Base-by-base conservation (phyloP, 1,140 invertebrate genomes). In the Sinella curviseta region DNA sequence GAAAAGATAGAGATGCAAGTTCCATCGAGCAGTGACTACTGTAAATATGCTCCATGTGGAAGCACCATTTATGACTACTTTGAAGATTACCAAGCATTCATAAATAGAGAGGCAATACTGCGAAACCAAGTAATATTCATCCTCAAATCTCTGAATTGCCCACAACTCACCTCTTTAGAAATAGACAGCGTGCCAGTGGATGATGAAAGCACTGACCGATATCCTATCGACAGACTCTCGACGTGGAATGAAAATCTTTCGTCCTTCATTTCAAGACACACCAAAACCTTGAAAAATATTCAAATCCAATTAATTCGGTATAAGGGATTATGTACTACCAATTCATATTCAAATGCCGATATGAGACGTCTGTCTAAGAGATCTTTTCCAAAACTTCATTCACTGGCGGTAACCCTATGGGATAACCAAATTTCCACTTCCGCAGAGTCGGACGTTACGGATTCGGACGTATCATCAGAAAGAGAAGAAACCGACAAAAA, bases 171-270 rank as follows among this genome's bases (percentile, higher is more conserved):
- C 3, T 14, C 14, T 3, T 60, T 60, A 8, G 4, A 8, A 60
- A 17, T 60, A 4, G 57, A 60, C 8, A 17, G 57, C 24, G 4
- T 26, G 4, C 8, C 57, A 3, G 8, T 26, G 24, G 14, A 26
- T 60, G 57, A 60, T 4, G 12, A 16, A n/a, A n/a, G 8, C 14
- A 8, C 14, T 12, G 14, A 16, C 14, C 4, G 4, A 8, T 60
- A 4, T 26, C 24, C 14, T n/a, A 4, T n/a, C 3, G 57, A 60
- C 24, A 8, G 76, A n/a, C 33, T 57, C 4, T 24, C 48, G 0
- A 57, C 57, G 30, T 77, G 76, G 76, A 57, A 77, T 34, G 16
- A n/a, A 20, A 54, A 28, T 31, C 28, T 77, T 0, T 57, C 54
- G 30, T 4, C 28, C 2, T 77, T 77, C 8, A 16, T 77, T 1